These are phyloP conservation scores for Meles meles DNA, from an alignment of 2,113 vertebrate genomes.

Conservation along the genomic window DNA sequence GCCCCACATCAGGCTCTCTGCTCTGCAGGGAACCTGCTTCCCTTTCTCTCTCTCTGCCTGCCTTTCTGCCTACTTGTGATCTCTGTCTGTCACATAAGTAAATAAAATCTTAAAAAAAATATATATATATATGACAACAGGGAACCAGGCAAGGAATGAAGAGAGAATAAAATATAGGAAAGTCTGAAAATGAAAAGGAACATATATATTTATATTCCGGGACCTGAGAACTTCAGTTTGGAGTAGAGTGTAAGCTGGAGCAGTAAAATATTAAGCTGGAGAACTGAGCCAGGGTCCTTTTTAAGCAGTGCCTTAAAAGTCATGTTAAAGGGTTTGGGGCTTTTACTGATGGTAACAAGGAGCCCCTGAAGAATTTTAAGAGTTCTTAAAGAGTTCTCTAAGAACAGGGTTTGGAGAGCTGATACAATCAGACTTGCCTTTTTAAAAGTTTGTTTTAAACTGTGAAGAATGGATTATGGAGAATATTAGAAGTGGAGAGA, in stretches of 20 bases:
- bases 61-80: too few relatives aligned
- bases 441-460: not conserved
- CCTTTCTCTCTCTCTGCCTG: too few relatives aligned
- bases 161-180: not conserved
- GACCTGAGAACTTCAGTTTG: not conserved
- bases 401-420: not conserved
- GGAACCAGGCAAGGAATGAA: not conserved
- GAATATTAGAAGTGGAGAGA: not conserved
- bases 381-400: not conserved
- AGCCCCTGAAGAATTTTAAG: not conserved
- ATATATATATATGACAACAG: too few relatives aligned
- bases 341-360: not conserved
- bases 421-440: not conserved
- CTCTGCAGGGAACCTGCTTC: too few relatives aligned
- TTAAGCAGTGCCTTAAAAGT: not conserved
- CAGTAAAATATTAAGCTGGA: not conserved
- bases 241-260: not conserved
- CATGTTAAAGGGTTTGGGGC: not conserved
- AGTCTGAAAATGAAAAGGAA: not conserved
- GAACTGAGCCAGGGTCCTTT: not conserved
- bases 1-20: too few relatives aligned
- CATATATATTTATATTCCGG: not conserved
- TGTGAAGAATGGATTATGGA: not conserved
- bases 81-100: too few relatives aligned
- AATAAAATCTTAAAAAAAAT: too few relatives aligned